phyloP scores from a whole-genome alignment of 2,113 vertebrate genomes.

The Clarias batrachus region DNA sequence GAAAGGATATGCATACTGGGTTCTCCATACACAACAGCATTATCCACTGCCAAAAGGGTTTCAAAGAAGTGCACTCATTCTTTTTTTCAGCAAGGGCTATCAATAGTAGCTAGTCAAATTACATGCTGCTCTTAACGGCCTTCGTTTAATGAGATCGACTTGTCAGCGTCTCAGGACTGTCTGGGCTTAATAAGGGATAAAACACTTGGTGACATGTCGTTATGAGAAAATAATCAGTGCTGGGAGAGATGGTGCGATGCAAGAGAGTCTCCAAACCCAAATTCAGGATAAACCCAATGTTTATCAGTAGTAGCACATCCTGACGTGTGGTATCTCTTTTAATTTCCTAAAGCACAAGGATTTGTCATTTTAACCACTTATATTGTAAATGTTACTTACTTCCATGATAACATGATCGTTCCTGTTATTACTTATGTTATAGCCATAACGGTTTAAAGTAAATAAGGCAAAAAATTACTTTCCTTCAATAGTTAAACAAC shows the following conservation, averaged over 20 bases:
- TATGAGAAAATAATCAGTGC: not conserved
- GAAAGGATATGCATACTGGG: not conserved
- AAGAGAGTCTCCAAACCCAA: not conserved
- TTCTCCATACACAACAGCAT: not conserved
- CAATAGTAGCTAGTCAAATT: not conserved
- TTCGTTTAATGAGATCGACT: not conserved
- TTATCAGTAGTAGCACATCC: not conserved
- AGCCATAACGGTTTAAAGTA: not conserved
- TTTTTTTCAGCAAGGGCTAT: not conserved
- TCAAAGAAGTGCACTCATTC: not conserved
- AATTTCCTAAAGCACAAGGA: not conserved
- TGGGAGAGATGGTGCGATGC: not conserved
- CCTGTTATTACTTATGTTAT: not conserved
- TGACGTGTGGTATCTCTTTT: not conserved
- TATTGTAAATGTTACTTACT: not conserved
- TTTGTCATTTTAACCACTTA: not conserved
- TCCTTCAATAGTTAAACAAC: not conserved
- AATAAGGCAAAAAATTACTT: not conserved
- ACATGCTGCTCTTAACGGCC: not conserved
- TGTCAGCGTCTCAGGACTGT: not conserved
- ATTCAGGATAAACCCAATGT: not conserved
- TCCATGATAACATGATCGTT: not conserved
- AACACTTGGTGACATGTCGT: not conserved
- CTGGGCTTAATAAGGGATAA: slow-evolving; percentile 3
- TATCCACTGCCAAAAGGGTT: slow-evolving; percentile 9